Evolutionary conservation across 1,140 invertebrate species (phyloP).

Genomic region (Cydia fagiglandana): DNA sequence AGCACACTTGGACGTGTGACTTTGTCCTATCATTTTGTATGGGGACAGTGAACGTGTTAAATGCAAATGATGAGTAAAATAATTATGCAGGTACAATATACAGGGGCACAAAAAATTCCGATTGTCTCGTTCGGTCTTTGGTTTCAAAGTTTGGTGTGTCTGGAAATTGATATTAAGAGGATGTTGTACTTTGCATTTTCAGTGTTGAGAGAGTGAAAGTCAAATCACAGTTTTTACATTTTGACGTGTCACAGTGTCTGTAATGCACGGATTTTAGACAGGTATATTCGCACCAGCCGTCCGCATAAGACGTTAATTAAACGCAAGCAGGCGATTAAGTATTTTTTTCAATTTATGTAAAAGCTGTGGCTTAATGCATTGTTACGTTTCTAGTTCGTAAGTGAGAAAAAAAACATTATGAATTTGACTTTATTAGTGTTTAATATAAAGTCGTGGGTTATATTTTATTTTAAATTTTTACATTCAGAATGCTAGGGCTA

Average conservation of each 20-base stretch:
- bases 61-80: neutral
- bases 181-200: neutral
- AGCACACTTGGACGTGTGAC: no score
- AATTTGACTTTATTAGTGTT: constrained; percentile 16
- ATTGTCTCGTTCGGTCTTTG: no score
- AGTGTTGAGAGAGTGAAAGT: neutral
- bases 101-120: no score
- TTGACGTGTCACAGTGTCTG: constrained; percentile 44
- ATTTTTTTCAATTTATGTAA: constrained; percentile 48
- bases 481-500: constrained; percentile 15
- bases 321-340: neutral
- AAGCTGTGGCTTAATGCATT: constrained; percentile 57
- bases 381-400: constrained; percentile 51
- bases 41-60: neutral
- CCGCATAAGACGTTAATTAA: neutral
- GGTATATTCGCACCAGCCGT: constrained; percentile 29
- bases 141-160: no score
- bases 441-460: constrained; percentile 11
- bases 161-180: neutral
- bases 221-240: constrained; percentile 61
- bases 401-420: constrained; percentile 43
- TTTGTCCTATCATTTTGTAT: no score
- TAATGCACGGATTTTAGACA: constrained; percentile 43
- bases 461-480: constrained; percentile 11
- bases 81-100: no score